Evolutionary conservation across 23 tunicate genomes (phyloP), one percentile per base, ranked within the genome.

Genomic region (Styela clava): DNA sequence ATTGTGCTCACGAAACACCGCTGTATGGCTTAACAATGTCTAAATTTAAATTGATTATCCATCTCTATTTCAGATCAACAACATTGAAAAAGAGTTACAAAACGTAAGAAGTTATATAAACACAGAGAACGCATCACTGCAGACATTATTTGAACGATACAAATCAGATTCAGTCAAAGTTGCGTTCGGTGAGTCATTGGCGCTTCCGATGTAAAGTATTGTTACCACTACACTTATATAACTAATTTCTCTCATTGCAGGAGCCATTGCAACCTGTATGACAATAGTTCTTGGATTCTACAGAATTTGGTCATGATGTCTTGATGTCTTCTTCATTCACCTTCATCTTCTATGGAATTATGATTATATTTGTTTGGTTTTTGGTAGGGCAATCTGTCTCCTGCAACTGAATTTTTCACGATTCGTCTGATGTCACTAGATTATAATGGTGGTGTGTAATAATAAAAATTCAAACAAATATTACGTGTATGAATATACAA

Each of bases 91-190:
- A 37, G 81, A 76, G 52, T n/a, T 76, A 0, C 81, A 76, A 22
- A 76, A 52, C 65, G n/a, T 76, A 23, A 23, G 81, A 19, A 76
- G 81, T 23, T 76, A 76, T 56, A 76, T 76, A 9, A 76, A 76
- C 64, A 76, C 81, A 76, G 81, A 76, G 52, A 76, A 76, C 68
- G 81, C 81, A 76, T 24, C 81, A 0, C 21, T 76, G 27, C 81
- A 76, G 68, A 76, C 81, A 35, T 35, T 26, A 7, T 76, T 76
- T 34, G 81, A 76, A 76, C 64, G 81, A 27, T 76, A 76, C 81
- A 76, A 76, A 37, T 76, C 81, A 0, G 81, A 76, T 37, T 32
- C 81, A 35, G 31, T 76, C 0, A 76, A 76, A 23, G n/a, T 76
- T 35, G 81, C 81, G 7, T 76, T 76, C 29, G 81, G 81, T 76